phyloP scores from a whole-genome alignment of 2,113 vertebrate species.

The Melospiza melodia region DNA sequence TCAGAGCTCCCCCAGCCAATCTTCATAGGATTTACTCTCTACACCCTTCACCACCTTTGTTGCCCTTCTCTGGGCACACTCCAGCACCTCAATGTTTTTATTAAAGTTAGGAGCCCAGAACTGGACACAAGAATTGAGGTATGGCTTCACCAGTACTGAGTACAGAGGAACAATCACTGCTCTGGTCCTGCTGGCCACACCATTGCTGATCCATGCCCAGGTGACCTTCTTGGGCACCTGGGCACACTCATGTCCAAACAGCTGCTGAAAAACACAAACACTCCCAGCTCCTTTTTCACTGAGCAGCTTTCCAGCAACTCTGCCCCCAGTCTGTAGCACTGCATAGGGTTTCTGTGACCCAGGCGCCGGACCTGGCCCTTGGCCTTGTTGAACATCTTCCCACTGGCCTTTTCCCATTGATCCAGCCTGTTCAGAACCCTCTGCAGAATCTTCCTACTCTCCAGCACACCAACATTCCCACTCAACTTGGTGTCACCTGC shows the following conservation, averaged over 20 bases:
- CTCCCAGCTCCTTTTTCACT: not conserved
- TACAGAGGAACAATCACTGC: too few relatives aligned
- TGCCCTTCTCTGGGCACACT: not conserved
- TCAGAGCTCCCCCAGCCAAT: not conserved
- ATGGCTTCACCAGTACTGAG: not conserved
- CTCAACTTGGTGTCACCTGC: not conserved
- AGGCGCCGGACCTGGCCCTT: not conserved
- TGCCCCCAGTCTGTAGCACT: not conserved
- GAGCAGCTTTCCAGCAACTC: not conserved
- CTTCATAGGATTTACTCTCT: not conserved
- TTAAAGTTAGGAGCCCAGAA: not conserved
- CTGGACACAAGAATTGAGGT: rapidly evolving
- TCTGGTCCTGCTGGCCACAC: not conserved
- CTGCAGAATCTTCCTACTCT: not conserved
- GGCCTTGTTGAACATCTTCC: not conserved
- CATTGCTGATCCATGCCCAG: too few relatives aligned
- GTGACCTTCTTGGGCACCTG: too few relatives aligned
- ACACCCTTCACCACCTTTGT: not conserved
- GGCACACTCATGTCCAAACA: not conserved
- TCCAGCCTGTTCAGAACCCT: not conserved
- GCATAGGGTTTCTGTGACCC: not conserved
- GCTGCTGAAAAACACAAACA: not conserved
- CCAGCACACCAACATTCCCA: not conserved
- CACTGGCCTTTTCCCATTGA: not conserved
- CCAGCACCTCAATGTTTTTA: not conserved